A percentile compares a stretch with the other conserved stretches of the same genome.
phyloP scores from a whole-genome alignment of 2,797 vertebrate species.

The Lepus townsendii region DNA sequence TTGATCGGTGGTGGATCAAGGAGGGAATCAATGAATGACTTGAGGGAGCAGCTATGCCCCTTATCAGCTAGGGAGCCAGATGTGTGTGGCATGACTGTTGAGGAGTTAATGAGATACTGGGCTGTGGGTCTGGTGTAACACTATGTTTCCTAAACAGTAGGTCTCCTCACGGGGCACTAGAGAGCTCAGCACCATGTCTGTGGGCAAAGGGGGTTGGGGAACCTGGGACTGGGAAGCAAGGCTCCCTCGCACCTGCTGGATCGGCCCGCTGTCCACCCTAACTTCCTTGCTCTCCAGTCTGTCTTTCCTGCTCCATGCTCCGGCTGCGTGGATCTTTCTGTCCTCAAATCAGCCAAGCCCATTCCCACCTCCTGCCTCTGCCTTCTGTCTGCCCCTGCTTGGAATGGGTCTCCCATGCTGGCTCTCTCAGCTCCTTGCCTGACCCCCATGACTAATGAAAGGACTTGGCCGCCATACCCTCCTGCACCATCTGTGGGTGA shows the following conservation, averaged over 20 bases:
- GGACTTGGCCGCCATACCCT: neutral
- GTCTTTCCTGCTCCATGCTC: neutral
- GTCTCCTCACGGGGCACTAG: neutral
- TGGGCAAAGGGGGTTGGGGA: neutral
- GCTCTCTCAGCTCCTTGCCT: neutral
- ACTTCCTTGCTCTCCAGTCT: neutral
- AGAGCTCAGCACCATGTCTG: neutral
- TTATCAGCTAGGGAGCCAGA: neutral
- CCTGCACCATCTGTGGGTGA: neutral
- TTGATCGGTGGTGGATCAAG: neutral
- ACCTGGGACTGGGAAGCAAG: neutral
- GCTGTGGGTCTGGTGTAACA: neutral
- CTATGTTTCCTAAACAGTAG: neutral
- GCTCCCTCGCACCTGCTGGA: neutral
- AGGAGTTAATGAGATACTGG: neutral
- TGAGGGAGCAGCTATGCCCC: neutral
- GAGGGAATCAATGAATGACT: constrained; percentile 26
- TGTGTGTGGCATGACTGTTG: neutral
- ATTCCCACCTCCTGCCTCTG: neutral
- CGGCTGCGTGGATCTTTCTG: neutral
- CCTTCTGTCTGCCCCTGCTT: neutral
- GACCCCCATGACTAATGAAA: neutral
- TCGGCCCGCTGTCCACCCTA: neutral
- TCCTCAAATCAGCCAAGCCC: neutral
- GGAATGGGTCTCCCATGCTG: neutral